Percentiles rank a stretch among this genome's conserved stretches.
These are phyloP conservation scores for Drosophila parthenogenetica DNA, from an alignment of 2,888 invertebrate genomes.

Conservation along the genomic window DNA sequence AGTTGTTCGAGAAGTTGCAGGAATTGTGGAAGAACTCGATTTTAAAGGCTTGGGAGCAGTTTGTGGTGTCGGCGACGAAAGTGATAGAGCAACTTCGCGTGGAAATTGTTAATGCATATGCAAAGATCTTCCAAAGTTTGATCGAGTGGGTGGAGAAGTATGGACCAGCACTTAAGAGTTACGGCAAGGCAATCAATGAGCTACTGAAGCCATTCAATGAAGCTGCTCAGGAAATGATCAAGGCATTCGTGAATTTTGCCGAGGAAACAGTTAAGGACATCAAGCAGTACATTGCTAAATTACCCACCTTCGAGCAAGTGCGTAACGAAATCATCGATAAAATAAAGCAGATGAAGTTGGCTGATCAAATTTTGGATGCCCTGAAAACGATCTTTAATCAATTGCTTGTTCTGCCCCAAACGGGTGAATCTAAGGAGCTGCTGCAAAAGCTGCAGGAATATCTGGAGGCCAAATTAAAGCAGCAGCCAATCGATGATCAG, in stretches of 20 bases:
- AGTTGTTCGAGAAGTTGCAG: conserved; percentile 83
- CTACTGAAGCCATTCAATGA: conserved; percentile 82
- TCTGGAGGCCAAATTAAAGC: conserved; percentile 88
- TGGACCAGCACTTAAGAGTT: conserved; percentile 77
- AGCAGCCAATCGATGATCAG: conserved; percentile 87
- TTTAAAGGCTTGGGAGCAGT: conserved; percentile 83
- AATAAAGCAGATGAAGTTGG: conserved; percentile 86
- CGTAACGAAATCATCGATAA: conserved; percentile 63
- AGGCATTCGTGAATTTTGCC: conserved; percentile 79
- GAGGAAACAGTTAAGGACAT: conserved; percentile 75
- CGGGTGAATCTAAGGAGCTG: conserved; percentile 88
- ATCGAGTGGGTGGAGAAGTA: conserved; percentile 77
- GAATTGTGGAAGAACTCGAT: conserved; percentile 85
- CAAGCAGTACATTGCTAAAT: conserved; percentile 86
- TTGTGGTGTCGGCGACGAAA: conserved; percentile 56
- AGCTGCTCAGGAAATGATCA: conserved; percentile 84
- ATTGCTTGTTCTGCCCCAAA: conserved; percentile 87
- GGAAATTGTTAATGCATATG: conserved; percentile 64
- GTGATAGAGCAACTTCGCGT: conserved; percentile 70
- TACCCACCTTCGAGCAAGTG: conserved; percentile 85
- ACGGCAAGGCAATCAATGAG: conserved; percentile 84
- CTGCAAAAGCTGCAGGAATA: conserved; percentile 87
- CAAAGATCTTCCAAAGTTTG: conserved; percentile 55
- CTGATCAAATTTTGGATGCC: conserved; percentile 87
- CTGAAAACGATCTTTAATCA: conserved; percentile 87